Evolutionary conservation across 2,888 invertebrate species (phyloP), one percentile per base, ranked within the genome.

Genomic region (Tribolium freemani): DNA sequence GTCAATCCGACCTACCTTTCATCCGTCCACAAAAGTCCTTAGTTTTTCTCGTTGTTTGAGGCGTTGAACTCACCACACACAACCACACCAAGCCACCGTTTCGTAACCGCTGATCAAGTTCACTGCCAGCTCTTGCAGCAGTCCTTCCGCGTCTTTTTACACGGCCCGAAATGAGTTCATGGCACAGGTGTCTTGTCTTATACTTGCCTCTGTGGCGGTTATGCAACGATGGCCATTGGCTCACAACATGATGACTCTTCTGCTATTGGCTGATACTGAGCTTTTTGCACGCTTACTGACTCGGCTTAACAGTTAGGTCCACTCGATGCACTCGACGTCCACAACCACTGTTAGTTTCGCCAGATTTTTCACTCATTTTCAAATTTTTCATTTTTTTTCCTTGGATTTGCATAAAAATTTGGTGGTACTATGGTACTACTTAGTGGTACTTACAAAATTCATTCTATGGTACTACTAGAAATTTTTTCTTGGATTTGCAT

Each of bases 111-210:
- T 69, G 73, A 58, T 75, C 80, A 81, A 81, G 80, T 81, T 79
- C 80, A 80, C 80, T 60, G 61, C 53, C 31, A 57, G 53, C 10
- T 71, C 77, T 77, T 78, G 75, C 44, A 58, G 63, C 72, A 73
- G 75, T 75, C 79, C 79, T 80, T 81, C 79, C 80, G 81, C 80
- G 79, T 80, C 79, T 80, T 16, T 1, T 16, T 78, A 77, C 80
- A 77, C 77, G 75, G 75, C 76, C 79, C 81, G 83, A 84, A 85
- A 84, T 85, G 85, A 83, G 83, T 83, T 78, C 83, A 82, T 77
- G 76, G 76, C 79, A 81, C 85, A 84, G 83, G 83, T 82, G 83
- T 79, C 81, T 80, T 78, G 83, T 83, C 84, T 85, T 85, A 85
- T 85, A 85, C 81, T 78, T 79, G 76, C 80, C 76, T 77, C 79